A percentile compares a stretch with the other conserved stretches of the same genome.
These are phyloP conservation scores for Drosophila watanabei DNA, from an alignment of 1,140 invertebrate species.

Conservation along the genomic window DNA sequence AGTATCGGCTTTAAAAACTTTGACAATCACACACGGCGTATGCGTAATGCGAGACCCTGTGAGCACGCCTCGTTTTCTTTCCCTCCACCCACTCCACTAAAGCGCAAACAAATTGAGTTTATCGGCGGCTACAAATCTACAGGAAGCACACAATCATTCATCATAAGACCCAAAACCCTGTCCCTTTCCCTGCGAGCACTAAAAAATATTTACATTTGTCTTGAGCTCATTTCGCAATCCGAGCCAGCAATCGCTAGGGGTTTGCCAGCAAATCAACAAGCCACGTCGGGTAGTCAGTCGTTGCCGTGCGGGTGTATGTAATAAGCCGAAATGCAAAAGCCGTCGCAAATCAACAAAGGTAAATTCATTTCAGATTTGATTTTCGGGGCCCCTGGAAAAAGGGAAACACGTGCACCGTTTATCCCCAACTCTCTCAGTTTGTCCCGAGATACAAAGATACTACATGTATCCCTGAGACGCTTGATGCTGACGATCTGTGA, in stretches of 20 bases:
- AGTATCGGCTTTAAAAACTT: slow-evolving; percentile 65
- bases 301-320: slow-evolving; percentile 21
- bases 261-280: slow-evolving; percentile 66
- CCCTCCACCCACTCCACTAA: slow-evolving; percentile 1
- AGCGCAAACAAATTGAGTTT: slow-evolving; percentile 77
- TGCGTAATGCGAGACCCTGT: slow-evolving; percentile 61
- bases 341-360: slow-evolving; percentile 78
- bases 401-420: slow-evolving; percentile 73
- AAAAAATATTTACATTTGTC: slow-evolving; percentile 81
- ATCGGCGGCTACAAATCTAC: slow-evolving; percentile 74
- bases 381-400: slow-evolving; percentile 48
- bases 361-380: slow-evolving; percentile 82
- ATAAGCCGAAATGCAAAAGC: slow-evolving; percentile 76
- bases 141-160: slow-evolving; percentile 77
- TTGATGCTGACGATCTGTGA: slow-evolving; percentile 60
- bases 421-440: slow-evolving; percentile 8
- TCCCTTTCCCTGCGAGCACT: slow-evolving; percentile 45
- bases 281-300: slow-evolving; percentile 22
- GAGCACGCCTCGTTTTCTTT: slow-evolving; percentile 22
- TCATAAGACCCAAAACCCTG: slow-evolving; percentile 61
- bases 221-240: slow-evolving; percentile 74
- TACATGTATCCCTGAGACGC: slow-evolving; percentile 1
- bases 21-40: slow-evolving; percentile 65
- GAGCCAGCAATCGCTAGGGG: slow-evolving; percentile 63
- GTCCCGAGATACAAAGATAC: background rate